Base-by-base conservation (phyloP, 1,140 invertebrate genomes). In the Halotydeus destructor region DNA sequence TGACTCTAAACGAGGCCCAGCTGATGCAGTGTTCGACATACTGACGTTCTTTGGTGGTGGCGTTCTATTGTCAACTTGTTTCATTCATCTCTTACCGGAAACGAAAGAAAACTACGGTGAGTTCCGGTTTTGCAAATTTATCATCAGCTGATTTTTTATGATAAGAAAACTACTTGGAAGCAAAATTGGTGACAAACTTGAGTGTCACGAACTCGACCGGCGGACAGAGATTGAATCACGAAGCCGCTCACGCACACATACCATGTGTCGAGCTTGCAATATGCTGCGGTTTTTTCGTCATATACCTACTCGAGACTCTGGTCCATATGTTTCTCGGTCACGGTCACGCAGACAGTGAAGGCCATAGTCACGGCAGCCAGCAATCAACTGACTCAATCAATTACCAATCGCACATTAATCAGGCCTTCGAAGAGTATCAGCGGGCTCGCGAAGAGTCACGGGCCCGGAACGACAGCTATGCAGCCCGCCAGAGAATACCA, bases 61-160 rank as follows among this genome's bases (percentile, higher is more conserved):
- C 0, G 78, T 88, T 6, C 66, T 88, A 23, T 56, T 88, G 14
- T 76, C 76, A 0, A 85, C 82, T 1, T 73, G 76, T 16, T 57
- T 82, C 27, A 61, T 80, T 3, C 81, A 86, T 57, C 76, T 86
- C 60, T 59, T 86, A 27, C 79, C 80, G 14, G 82, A 86, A 60
- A 71, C 76, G 0, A 67, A 69, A 40, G 76, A 79, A 37, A 51
- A 46, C 21, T 46, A 33, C 27, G 38, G 45, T 11, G 16, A 11
- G 19, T 45, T n/a, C n/a, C n/a, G n/a, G 43, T 38, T 26, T 42
- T 8, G 21, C 23, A 12, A 23, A 23, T n/a, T n/a, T n/a, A n/a
- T 22, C 26, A 45, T 22, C 12, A 41, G 18, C 3, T 16, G 3
- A 36, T 21, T 27, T 41, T 38, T 18, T 14, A 2, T 6, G 28